phyloP scores from a whole-genome alignment of 2,888 invertebrate genomes.

The Lycophotia porphyrea region DNA sequence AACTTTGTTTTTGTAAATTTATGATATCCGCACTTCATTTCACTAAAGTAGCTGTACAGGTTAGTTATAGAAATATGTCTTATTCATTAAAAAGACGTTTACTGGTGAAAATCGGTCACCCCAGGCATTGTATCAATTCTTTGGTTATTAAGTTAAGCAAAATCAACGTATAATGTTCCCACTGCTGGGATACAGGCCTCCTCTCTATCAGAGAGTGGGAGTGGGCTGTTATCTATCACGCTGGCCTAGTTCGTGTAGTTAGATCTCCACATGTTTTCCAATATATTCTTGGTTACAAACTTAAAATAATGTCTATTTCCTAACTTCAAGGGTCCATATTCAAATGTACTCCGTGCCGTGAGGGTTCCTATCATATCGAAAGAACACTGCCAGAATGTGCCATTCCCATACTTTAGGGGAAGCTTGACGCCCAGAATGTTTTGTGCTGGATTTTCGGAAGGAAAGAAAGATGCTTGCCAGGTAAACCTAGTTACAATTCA shows the following conservation, averaged over 20 bases:
- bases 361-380: constrained; percentile 85
- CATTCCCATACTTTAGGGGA: constrained; percentile 84
- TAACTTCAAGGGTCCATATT: constrained; percentile 82
- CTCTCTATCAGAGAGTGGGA: not conserved
- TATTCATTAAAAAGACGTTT: not conserved
- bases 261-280: not conserved
- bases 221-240: not conserved
- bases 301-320: not conserved
- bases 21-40: too few species aligned
- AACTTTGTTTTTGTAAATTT: not conserved
- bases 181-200: not conserved
- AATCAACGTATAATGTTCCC: not conserved
- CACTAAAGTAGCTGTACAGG: not conserved
- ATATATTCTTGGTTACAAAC: not conserved
- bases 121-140: not conserved
- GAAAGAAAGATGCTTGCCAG: constrained; percentile 86
- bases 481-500: constrained; percentile 66
- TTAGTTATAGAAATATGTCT: not conserved
- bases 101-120: not conserved
- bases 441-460: constrained; percentile 85
- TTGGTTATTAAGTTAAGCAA: not conserved
- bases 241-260: not conserved
- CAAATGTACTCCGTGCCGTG: constrained; percentile 81
- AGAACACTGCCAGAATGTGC: constrained; percentile 83
- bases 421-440: constrained; percentile 85